Conservation (phyloP, 1,140 invertebrate genomes). For the Zelostemma sp. region DNA sequence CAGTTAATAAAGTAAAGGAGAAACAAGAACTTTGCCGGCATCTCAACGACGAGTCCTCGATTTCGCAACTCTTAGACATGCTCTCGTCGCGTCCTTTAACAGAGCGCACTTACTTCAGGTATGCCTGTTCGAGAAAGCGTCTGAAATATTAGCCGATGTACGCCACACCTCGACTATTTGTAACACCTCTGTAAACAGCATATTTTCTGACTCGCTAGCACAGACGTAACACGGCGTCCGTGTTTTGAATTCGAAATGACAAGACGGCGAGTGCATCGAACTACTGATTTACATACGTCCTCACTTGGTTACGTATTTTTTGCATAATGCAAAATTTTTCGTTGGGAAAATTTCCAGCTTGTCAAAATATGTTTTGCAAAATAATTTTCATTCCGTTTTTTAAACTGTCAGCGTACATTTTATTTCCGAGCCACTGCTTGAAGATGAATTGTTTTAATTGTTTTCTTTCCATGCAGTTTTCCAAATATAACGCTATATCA, state of each 20-base stretch:
- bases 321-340: not conserved
- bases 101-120: constrained; percentile 36
- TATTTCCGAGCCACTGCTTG: too few species aligned
- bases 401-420: too few species aligned
- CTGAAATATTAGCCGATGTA: constrained; percentile 33
- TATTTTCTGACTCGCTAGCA: constrained; percentile 59
- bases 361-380: too few species aligned
- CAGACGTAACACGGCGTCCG: constrained; percentile 53
- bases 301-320: not conserved
- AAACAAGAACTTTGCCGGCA: constrained; percentile 32
- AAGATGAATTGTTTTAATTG: too few species aligned
- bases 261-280: constrained; percentile 46
- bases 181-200: constrained; percentile 52
- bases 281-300: constrained; percentile 42
- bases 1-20: too few species aligned
- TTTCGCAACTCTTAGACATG: constrained; percentile 31
- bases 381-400: too few species aligned
- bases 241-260: constrained; percentile 56
- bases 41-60: constrained; percentile 21
- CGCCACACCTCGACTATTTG: constrained; percentile 35
- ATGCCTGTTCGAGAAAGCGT: constrained; percentile 24
- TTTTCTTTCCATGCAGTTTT: not conserved
- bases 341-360: too few species aligned
- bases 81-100: constrained; percentile 37
- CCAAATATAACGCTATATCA: not conserved